Evolutionary conservation across 2,113 vertebrate genomes (phyloP), one percentile per base, ranked within the genome.

Genomic region (Phaethon lepturus): DNA sequence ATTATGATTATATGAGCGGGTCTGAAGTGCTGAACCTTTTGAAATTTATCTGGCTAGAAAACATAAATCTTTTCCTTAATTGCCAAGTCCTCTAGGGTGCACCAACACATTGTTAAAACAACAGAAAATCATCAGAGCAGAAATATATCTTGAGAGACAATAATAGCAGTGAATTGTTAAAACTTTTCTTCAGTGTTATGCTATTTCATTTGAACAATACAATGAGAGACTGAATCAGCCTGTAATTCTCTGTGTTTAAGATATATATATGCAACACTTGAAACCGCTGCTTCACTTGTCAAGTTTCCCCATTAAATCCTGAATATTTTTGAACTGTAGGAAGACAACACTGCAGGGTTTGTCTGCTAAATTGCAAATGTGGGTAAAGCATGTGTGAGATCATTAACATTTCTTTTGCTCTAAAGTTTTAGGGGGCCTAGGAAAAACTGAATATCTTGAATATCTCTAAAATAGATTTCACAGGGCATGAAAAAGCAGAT

Each of bases 311-410:
- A 85, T 93, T 96, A 95, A 95, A 92, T 95, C 42, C 74, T 77
- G 63, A 76, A 56, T 92, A 94, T 24, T 91, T 97, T 86, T 96
- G 87, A 97, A 92, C 71, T 84, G 29, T 73, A 90, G 67, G 49
- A 62, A 88, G 19, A 95, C 40, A 86, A 95, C 13, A 79, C 33
- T 72, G 26, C 19, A 17, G 10, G 44, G 23, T 59, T 78, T 60
- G 55, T 93, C 35, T 45, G 67, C 56, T 69, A 93, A 94, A 94
- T 13, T 82, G 86, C 71, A 86, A 33, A 74, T n/a, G 35, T 42
- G 47, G 38, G 55, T 93, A 88, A 91, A 81, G 49, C 28, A 13
- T 73, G 14, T 86, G 40, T 66, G 64, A 53, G 40, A 53, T n/a
- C 52, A 44, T 25, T 49, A 50, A 79, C 3, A 22, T 53, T 78